Conservation (phyloP, 1,140 invertebrate species). For the Trachymyrmex cornetzi region DNA sequence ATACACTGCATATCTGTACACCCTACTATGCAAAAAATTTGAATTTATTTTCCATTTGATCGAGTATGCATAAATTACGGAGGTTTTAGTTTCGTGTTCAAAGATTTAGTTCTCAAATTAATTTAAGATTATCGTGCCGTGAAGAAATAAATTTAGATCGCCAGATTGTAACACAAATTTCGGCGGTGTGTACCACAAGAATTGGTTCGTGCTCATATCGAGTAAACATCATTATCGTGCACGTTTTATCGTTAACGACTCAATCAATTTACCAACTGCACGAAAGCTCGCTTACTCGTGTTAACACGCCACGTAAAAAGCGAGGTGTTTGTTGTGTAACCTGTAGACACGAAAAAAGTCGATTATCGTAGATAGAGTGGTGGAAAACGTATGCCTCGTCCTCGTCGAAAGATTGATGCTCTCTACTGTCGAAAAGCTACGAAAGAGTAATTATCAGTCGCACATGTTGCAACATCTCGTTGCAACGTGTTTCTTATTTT, state of each 20-base stretch:
- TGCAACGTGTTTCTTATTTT: conserved; percentile 57
- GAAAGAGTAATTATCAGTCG: conserved; percentile 66
- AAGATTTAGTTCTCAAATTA: conserved; percentile 7
- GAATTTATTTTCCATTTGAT: not conserved
- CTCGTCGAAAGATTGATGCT: conserved; percentile 63
- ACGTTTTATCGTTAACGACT: conserved; percentile 43
- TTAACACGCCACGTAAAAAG: conserved; percentile 14
- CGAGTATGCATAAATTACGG: not conserved
- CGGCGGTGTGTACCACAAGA: not conserved
- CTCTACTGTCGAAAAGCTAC: conserved; percentile 27
- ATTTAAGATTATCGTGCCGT: not conserved
- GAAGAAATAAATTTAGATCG: conserved; percentile 17
- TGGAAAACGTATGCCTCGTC: conserved; percentile 43
- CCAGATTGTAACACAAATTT: conserved; percentile 34
- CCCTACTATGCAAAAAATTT: not conserved
- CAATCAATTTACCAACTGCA: conserved; percentile 32
- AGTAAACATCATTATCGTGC: conserved; percentile 32
- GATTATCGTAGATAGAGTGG: conserved; percentile 4
- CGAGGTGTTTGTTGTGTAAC: conserved; percentile 16
- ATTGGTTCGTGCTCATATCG: conserved; percentile 2
- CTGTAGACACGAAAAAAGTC: conserved; percentile 45
- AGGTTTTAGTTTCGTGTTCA: not conserved
- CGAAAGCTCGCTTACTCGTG: conserved; percentile 19
- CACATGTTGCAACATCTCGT: conserved; percentile 69
- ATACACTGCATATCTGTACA: not conserved